Base-by-base conservation (phyloP, 2,797 vertebrate species). In the Nothura maculosa region DNA sequence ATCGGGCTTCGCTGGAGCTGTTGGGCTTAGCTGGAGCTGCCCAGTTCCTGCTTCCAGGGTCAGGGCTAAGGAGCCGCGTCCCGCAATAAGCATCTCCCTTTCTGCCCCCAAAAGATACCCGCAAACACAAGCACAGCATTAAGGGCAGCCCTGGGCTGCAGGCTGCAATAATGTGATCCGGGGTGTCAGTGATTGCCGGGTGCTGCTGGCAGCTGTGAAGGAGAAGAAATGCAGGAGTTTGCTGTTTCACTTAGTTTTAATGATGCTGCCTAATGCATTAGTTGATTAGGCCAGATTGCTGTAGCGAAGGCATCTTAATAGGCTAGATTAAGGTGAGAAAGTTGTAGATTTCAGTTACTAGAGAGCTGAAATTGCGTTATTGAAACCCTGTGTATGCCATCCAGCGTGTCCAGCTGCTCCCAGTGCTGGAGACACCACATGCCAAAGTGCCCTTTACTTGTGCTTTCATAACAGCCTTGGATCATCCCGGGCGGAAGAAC, bases 391-490 rank as follows among this genome's bases (percentile, higher is more conserved):
- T 24, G 8, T 47, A 38, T 21, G 13, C 32, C 6, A 10, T 43
- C 82, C 5, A 4, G 6, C 22, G 2, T 40, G 16, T 69, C 50
- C 34, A 52, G 73, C 21, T 24, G 55, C 27, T 40, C 24, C 10
- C 14, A 7, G 16, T 9, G 17, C n/a, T 57, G n/a, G 43, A 82
- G 54, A 8, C 2, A 1, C 28, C 3, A 38, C 30, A 1, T 4
- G 0, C 54, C 27, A 92, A 73, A 32, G 73, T 6, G 67, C 50
- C 42, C 82, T 40, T 27, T 40, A 12, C 22, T 10, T 91, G 92
- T 94, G 40, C 36, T 77, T 55, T 93, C 84, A 5, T 83, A 62
- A 21, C 62, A 96, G 91, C 22, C 54, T 75, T 34, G 63, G 66
- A 17, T 47, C 85, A 34, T 42, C 19, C 25, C 10, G 42, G 9